Conservation (phyloP, 1,140 invertebrate genomes). For the Fopius arisanus region DNA sequence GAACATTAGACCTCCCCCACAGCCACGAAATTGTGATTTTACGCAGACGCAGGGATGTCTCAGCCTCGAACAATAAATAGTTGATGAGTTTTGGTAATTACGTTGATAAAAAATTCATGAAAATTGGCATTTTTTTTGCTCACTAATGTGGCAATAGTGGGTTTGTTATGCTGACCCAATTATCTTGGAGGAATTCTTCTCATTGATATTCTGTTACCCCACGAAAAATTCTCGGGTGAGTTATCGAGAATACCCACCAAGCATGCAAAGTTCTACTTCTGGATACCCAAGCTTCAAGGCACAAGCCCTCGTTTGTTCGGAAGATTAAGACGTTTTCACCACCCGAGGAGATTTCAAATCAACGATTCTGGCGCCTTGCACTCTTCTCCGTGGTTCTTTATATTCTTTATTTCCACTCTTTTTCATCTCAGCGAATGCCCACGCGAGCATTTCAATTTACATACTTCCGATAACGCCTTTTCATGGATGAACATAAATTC, state of each 20-base stretch:
- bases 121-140: not conserved
- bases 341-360: conserved; percentile 29
- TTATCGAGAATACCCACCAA: conserved; percentile 42
- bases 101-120: not conserved
- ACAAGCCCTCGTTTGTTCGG: conserved; percentile 43
- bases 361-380: conserved; percentile 9
- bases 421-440: conserved; percentile 26
- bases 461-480: conserved; percentile 41
- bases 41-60: not conserved
- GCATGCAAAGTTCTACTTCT: not conserved
- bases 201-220: conserved; percentile 33
- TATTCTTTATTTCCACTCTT: not conserved
- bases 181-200: not conserved
- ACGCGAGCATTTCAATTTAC: conserved; percentile 47
- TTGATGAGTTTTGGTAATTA: not conserved
- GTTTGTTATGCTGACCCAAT: not conserved
- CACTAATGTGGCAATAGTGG: too few species aligned
- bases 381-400: not conserved
- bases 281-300: conserved; percentile 17
- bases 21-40: not conserved
- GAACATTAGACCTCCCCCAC: not conserved
- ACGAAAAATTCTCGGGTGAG: conserved; percentile 34
- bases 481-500: conserved; percentile 2
- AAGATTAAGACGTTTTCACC: conserved; percentile 47
- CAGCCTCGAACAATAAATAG: not conserved